Evolutionary conservation across 2,113 vertebrate genomes (phyloP), one percentile per base, ranked within the genome.

Genomic region (Sapajus apella): DNA sequence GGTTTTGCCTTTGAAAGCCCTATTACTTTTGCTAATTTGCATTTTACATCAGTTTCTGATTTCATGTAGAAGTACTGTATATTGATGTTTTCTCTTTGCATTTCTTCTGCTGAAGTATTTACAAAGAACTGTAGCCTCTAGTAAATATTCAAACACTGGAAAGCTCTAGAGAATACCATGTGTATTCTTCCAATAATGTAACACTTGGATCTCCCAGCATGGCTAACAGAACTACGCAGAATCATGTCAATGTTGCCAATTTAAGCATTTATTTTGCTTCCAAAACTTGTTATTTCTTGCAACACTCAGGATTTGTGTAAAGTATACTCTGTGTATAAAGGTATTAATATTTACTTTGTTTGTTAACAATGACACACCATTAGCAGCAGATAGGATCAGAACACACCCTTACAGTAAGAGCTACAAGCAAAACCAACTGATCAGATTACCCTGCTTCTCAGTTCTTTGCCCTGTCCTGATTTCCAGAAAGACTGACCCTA

Each of bases 251-350:
- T 73, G 23, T 32, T 85, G 37, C 52, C 52, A 90, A 55, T 58
- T 58, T 88, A 77, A 89, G 79, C 21, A 75, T 64, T 73, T 95
- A 75, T 61, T 95, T 94, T 85, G 27, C 32, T 72, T 86, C 45
- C 66, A 66, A 88, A 83, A 55, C 21, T 72, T 61, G 66, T 32
- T 79, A 3, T 43, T 87, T 87, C 75, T 72, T 92, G 72, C 23
- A 82, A 25, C 17, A 32, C 14, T 58, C 47, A 21, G 6, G 5
- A n/a, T 43, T 61, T 47, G 43, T 64, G 18, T 55, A 21, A 75
- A 55, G 20, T 76, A 0, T 85, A n/a, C 2, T 73, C 10, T 83
- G 23, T 32, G 12, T 45, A 47, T 70, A 35, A 81, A 11, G 4
- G 1, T 52, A 37, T 83, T 89, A 14, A 25, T 73, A 70, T 83